Conservation (phyloP, 35 echinoderm and acorn worm genomes). For the Patiria miniata region DNA sequence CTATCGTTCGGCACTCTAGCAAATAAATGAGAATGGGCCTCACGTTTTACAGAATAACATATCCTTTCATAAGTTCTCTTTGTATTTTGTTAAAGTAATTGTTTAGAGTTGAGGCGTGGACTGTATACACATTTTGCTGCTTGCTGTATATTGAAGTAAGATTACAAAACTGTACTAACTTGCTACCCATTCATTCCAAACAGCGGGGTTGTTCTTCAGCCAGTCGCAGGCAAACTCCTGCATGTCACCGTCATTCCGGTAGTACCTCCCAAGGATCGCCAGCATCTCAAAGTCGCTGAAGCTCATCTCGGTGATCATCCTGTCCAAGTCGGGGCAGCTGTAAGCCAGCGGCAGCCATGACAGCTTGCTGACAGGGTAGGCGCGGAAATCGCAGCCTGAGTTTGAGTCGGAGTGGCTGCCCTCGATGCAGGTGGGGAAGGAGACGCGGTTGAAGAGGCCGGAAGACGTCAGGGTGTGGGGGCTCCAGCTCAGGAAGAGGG, state of each 20-base stretch:
- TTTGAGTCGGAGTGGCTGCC: neutral
- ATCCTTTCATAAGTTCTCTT: too few relatives aligned
- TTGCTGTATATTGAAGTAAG: too few relatives aligned
- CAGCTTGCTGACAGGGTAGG: constrained; percentile 9
- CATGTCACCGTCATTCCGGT: neutral
- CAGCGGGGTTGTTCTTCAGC: neutral
- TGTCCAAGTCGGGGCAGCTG: neutral
- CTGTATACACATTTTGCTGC: too few relatives aligned
- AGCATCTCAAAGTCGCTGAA: constrained; percentile 29
- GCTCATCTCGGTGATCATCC: constrained; percentile 14
- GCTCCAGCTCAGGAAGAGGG: constrained; percentile 40
- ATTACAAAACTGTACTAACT: neutral
- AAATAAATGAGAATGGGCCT: too few relatives aligned
- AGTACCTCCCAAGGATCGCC: neutral
- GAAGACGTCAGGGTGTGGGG: constrained; percentile 8
- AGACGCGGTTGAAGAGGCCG: constrained; percentile 16
- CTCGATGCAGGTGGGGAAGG: constrained; percentile 45
- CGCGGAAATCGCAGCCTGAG: constrained; percentile 23
- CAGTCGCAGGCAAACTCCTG: constrained; percentile 25
- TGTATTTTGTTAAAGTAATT: too few relatives aligned
- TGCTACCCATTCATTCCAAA: constrained; percentile 32
- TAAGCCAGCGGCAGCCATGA: neutral
- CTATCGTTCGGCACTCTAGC: too few relatives aligned
- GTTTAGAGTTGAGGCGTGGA: too few relatives aligned
- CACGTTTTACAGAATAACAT: too few relatives aligned